phyloP scores from a whole-genome alignment of 1,140 invertebrate genomes.

The Aphidius ervi region DNA sequence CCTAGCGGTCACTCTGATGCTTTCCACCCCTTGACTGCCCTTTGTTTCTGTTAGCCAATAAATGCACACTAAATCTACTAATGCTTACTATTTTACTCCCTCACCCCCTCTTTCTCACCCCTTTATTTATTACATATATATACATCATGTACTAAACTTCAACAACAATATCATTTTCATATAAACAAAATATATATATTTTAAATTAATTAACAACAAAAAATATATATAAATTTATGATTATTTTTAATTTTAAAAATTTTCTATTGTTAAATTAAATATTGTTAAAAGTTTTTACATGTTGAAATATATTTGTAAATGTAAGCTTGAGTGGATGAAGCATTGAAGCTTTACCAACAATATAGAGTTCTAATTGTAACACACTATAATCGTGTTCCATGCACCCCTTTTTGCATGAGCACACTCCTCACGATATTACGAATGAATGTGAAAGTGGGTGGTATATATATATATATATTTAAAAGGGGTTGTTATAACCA shows the following conservation, averaged over 20 bases:
- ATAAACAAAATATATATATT: too few relatives aligned
- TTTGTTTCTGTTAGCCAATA: constrained; percentile 41
- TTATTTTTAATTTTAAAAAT: too few relatives aligned
- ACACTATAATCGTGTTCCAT: constrained; percentile 21
- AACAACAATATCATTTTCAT: too few relatives aligned
- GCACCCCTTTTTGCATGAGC: constrained; percentile 24
- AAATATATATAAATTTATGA: too few relatives aligned
- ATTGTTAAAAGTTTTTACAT: too few relatives aligned
- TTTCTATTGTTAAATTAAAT: too few relatives aligned
- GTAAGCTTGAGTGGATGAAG: neutral
- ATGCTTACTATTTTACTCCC: constrained; percentile 14
- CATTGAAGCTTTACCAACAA: constrained; percentile 18
- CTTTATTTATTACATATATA: neutral
- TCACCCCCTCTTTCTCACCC: neutral
- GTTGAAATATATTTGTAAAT: too few relatives aligned
- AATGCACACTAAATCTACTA: constrained; percentile 42
- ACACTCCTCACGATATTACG: constrained; percentile 24
- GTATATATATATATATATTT: too few relatives aligned
- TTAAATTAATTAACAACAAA: too few relatives aligned
- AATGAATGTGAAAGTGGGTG: constrained; percentile 17
- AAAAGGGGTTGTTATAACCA: too few relatives aligned
- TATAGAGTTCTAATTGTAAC: constrained; percentile 21
- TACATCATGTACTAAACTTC: too few relatives aligned
- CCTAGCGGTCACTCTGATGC: constrained; percentile 39
- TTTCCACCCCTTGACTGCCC: constrained; percentile 31